Evolutionary conservation across 1,140 invertebrate genomes (phyloP).

Genomic region (Drosophila funebris): DNA sequence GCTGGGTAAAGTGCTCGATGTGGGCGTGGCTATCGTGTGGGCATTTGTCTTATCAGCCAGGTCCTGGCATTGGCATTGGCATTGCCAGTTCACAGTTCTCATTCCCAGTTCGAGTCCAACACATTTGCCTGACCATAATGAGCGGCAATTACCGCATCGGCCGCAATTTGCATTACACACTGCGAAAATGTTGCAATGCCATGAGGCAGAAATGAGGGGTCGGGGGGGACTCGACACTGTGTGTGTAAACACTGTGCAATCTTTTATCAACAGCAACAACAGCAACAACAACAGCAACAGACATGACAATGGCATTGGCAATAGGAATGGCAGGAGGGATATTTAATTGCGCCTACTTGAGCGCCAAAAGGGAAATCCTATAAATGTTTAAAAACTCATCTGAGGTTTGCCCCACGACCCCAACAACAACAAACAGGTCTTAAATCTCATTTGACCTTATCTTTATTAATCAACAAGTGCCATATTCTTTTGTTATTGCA

Average conservation of each 20-base stretch:
- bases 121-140: conserved; percentile 80
- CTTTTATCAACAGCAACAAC: conserved; percentile 77
- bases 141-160: conserved; percentile 79
- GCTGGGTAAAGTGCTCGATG: conserved; percentile 26
- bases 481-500: too few relatives aligned
- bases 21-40: conserved; percentile 45
- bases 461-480: conserved; percentile 21
- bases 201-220: not conserved
- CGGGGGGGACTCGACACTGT: conserved; percentile 3
- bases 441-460: conserved; percentile 16
- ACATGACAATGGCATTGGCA: conserved; percentile 27
- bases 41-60: conserved; percentile 76
- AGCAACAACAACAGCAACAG: conserved; percentile 38
- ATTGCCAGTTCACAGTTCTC: conserved; percentile 16
- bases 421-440: too few relatives aligned
- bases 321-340: conserved; percentile 25
- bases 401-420: not conserved
- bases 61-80: conserved; percentile 40
- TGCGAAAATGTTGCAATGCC: conserved; percentile 72
- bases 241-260: conserved; percentile 72
- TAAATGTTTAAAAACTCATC: conserved; percentile 18
- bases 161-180: conserved; percentile 79
- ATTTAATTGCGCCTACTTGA: conserved; percentile 55
- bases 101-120: conserved; percentile 4
- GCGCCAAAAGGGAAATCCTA: conserved; percentile 27